Base-by-base conservation (phyloP, 2,888 invertebrate genomes). In the Chymomyza amoena region DNA sequence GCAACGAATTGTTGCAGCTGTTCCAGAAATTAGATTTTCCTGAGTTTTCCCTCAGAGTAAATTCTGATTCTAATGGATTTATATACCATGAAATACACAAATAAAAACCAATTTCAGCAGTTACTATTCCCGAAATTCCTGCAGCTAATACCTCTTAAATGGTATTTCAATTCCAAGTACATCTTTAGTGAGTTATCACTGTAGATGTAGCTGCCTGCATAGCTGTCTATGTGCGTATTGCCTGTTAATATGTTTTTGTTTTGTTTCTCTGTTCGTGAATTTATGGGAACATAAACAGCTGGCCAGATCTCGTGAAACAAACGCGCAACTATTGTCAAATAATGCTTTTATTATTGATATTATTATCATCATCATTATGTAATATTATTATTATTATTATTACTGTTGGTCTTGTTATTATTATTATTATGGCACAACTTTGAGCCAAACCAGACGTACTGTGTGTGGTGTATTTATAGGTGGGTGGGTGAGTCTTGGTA, bases 271-370 rank as follows among this genome's bases (percentile, higher is more conserved):
- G 7, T 32, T 6, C 7, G 69, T 71, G 72, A 70, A 72, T 68
- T 76, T 73, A 72, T 75, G 59, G 63, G 79, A 75, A 81, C 70
- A 79, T 84, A 75, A 84, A 84, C 88, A 79, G 66, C 74, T 86
- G 75, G 73, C 63, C n/a, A n/a, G 81, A 87, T 83, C 84, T 84
- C 87, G 84, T 25, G 57, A 57, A 15, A 72, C 69, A 75, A 70
- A 50, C 68, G 56, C 61, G 64, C 64, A 84, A 88, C 88, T 83
- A 83, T 88, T 84, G 79, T 70, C 87, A 69, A 84, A 73, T 76
- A 77, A 86, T 83, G 63, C 64, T 13, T 61, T 15, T 15, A 25
- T 57, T 57, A 57, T 57, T 57, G 57, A 57, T 57, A 57, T 57
- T 57, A 28, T 56, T 56, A 56, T 57, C 20, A 61, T 60, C 76